phyloP scores from a whole-genome alignment of 1,140 invertebrate species.

The Cydia pomonella region DNA sequence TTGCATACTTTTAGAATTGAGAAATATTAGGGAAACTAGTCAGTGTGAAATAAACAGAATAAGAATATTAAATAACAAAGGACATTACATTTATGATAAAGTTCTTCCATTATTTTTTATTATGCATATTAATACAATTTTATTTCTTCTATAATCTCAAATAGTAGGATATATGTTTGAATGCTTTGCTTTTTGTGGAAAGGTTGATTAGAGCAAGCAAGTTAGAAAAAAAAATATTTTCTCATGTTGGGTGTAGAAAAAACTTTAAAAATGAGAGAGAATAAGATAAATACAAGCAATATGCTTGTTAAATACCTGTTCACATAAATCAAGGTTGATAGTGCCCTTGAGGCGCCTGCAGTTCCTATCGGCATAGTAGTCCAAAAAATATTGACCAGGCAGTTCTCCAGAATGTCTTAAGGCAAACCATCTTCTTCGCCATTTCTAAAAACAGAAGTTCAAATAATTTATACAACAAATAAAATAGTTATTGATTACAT shows the following conservation, averaged over 20 bases:
- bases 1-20: neutral
- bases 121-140: too few relatives aligned
- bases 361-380: constrained; percentile 94
- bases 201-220: too few relatives aligned
- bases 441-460: constrained; percentile 86
- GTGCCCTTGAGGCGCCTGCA: constrained; percentile 93
- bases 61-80: too few relatives aligned
- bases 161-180: too few relatives aligned
- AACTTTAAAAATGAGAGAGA: neutral
- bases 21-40: neutral
- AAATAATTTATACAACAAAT: constrained; percentile 34
- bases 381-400: constrained; percentile 95
- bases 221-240: too few relatives aligned
- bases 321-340: constrained; percentile 97
- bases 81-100: too few relatives aligned
- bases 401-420: constrained; percentile 93
- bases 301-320: constrained; percentile 85
- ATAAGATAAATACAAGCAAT: too few relatives aligned
- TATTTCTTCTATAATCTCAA: too few relatives aligned
- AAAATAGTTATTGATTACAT: constrained; percentile 20
- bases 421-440: constrained; percentile 96
- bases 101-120: too few relatives aligned
- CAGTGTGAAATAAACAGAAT: neutral
- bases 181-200: too few relatives aligned
- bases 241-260: neutral